Evolutionary conservation across 2,113 vertebrate species (phyloP).

Genomic region (Onychostoma macrolepis): DNA sequence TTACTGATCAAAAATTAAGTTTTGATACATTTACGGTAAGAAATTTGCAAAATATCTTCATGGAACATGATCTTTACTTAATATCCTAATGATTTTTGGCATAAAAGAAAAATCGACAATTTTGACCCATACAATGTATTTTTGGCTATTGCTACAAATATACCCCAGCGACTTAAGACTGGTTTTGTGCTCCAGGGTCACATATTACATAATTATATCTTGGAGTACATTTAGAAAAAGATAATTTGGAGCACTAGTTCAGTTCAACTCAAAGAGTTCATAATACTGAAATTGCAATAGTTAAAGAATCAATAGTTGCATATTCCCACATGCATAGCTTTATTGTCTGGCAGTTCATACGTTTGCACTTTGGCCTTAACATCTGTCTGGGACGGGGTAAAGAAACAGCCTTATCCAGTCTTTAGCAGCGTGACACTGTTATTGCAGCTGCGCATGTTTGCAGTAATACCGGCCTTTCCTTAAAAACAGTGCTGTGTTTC

Average conservation of each 20-base stretch:
- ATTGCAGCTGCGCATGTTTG: background rate
- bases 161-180: no score
- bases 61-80: no score
- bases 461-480: background rate
- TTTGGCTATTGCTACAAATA: no score
- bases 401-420: background rate
- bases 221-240: background rate
- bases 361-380: conserved; percentile 1
- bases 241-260: background rate
- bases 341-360: background rate
- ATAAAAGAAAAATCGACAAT: no score
- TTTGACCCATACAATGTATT: no score
- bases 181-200: no score
- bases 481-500: background rate
- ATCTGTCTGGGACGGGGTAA: background rate
- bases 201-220: background rate
- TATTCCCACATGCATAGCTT: background rate
- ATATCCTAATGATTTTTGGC: no score
- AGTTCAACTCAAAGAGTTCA: background rate
- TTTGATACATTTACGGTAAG: no score
- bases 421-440: background rate
- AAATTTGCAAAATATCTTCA: no score
- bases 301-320: no score
- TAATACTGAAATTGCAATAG: background rate
- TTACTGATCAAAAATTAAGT: no score